These are phyloP conservation scores for Aricia agestis DNA, from an alignment of 1,140 invertebrate species.

Conservation along the genomic window DNA sequence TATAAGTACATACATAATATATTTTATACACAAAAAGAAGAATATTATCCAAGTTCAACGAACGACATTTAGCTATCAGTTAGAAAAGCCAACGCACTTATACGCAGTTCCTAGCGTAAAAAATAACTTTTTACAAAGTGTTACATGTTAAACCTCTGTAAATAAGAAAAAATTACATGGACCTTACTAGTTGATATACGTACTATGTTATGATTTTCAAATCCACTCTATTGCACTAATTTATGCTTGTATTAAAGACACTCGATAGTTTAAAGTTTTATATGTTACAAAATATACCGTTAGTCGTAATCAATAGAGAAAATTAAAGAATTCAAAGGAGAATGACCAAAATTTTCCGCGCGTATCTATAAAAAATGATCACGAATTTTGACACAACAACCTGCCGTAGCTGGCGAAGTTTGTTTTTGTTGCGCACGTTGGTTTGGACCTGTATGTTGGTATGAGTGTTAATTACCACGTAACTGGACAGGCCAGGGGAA, in stretches of 20 bases:
- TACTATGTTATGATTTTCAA: too few relatives aligned
- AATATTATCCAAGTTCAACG: not conserved
- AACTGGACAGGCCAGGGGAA: conserved; percentile 38
- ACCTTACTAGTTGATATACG: too few relatives aligned
- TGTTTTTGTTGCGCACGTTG: conserved; percentile 12
- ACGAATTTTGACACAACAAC: conserved; percentile 2
- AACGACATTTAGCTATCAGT: not conserved
- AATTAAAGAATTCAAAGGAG: not conserved
- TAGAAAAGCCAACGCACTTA: not conserved
- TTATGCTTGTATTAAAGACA: too few relatives aligned
- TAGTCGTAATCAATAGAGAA: too few relatives aligned
- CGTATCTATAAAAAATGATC: not conserved
- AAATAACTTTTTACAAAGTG: too few relatives aligned
- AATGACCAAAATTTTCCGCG: not conserved
- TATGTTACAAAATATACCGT: too few relatives aligned
- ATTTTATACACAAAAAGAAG: not conserved
- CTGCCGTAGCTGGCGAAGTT: conserved; percentile 1
- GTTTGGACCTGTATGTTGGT: conserved; percentile 36
- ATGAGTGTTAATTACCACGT: conserved; percentile 42
- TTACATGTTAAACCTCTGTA: too few relatives aligned
- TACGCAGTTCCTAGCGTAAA: too few relatives aligned
- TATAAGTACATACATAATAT: not conserved
- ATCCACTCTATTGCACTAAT: too few relatives aligned
- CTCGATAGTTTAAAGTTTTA: too few relatives aligned
- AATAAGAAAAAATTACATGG: too few relatives aligned